These are phyloP conservation scores for Pyrocoelia pectoralis DNA, from an alignment of 2,888 invertebrate genomes.

Conservation along the genomic window DNA sequence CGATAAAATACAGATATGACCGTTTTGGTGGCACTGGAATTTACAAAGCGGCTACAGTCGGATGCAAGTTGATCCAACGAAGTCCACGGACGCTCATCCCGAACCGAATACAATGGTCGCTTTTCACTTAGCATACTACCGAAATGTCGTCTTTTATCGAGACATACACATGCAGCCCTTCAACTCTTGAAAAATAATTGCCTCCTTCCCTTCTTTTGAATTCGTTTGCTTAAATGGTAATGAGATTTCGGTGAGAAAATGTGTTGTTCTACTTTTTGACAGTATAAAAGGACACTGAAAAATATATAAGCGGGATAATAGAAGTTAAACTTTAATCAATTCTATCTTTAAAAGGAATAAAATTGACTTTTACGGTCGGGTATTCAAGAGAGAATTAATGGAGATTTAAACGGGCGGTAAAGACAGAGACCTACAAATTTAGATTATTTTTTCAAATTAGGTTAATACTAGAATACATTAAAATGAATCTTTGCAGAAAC, in stretches of 20 bases:
- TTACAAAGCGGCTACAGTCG: slow-evolving; percentile 33
- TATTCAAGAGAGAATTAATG: slow-evolving; percentile 14
- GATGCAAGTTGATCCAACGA: slow-evolving; percentile 36
- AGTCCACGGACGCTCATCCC: slow-evolving; percentile 41
- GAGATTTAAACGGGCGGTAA: slow-evolving; percentile 14
- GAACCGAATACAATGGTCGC: slow-evolving; percentile 59
- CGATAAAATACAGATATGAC: neutral
- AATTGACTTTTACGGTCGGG: slow-evolving; percentile 14
- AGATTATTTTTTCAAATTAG: too few relatives aligned
- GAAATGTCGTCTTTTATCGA: slow-evolving; percentile 51
- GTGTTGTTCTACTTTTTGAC: slow-evolving; percentile 31
- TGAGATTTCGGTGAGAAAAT: slow-evolving; percentile 43
- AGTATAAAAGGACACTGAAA: slow-evolving; percentile 24
- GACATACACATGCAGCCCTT: slow-evolving; percentile 38
- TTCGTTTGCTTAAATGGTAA: slow-evolving; percentile 56
- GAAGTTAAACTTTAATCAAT: slow-evolving; percentile 18
- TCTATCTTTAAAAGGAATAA: slow-evolving; percentile 17
- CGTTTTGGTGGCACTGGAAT: slow-evolving; percentile 25
- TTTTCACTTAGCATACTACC: slow-evolving; percentile 59
- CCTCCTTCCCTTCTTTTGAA: slow-evolving; percentile 47
- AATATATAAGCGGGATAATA: slow-evolving; percentile 24
- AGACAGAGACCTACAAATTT: slow-evolving; percentile 3
- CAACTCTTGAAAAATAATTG: slow-evolving; percentile 50
- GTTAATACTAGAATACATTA: too few relatives aligned
- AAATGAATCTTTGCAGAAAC: too few relatives aligned